Percentiles rank a stretch among this genome's conserved stretches.
Conservation (phyloP, 2,797 vertebrate genomes). For the Leuciscus waleckii region DNA sequence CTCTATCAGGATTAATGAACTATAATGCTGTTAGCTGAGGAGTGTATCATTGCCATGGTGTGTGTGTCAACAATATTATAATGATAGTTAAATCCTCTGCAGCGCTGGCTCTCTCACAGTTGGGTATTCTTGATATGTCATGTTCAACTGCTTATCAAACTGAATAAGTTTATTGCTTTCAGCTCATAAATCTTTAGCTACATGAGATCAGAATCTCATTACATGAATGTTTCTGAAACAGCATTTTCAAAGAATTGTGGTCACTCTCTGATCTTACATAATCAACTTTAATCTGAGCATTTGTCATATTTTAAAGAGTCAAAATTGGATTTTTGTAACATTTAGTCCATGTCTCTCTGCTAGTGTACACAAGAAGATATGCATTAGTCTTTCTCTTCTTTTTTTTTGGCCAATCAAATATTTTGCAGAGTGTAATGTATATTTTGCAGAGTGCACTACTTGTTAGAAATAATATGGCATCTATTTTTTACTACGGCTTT, state of each 20-base stretch:
- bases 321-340: neutral
- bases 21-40: conserved; percentile 43
- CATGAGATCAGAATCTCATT: conserved; percentile 26
- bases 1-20: conserved; percentile 43
- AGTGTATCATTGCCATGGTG: conserved; percentile 34
- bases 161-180: conserved; percentile 20
- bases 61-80: conserved; percentile 35
- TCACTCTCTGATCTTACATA: conserved; percentile 2
- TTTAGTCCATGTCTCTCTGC: neutral
- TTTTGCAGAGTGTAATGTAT: neutral
- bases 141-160: conserved; percentile 36
- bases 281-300: conserved; percentile 14
- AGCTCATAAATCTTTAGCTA: conserved; percentile 10
- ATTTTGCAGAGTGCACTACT: neutral
- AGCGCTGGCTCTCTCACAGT: conserved; percentile 20
- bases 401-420: neutral
- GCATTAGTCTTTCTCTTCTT: neutral
- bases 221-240: conserved; percentile 15
- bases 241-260: conserved; percentile 8
- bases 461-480: neutral
- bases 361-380: neutral
- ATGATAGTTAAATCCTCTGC: conserved; percentile 32
- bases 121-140: conserved; percentile 24
- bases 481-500: neutral
- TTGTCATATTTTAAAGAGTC: neutral